These are phyloP conservation scores for Sesia bembeciformis DNA, from an alignment of 2,888 invertebrate species.

Conservation along the genomic window DNA sequence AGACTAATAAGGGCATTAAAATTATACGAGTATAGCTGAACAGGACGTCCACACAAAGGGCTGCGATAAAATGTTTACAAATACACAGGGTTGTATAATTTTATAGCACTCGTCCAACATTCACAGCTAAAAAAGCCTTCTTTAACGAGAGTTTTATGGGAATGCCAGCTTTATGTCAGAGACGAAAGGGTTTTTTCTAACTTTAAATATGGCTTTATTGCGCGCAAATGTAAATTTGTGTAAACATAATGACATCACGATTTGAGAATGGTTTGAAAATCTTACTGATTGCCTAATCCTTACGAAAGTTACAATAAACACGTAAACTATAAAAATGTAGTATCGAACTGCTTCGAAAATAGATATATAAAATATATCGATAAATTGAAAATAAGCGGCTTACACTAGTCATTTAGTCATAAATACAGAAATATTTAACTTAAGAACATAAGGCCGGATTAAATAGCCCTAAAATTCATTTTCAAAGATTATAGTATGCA, in stretches of 20 bases:
- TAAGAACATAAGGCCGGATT: too few relatives aligned
- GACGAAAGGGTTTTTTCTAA: background rate
- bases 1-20: conserved; percentile 60
- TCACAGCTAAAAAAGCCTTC: background rate
- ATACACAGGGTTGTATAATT: conserved; percentile 51
- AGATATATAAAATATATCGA: too few relatives aligned
- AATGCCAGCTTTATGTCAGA: background rate
- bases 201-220: background rate
- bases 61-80: conserved; percentile 57
- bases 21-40: conserved; percentile 44
- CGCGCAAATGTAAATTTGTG: background rate
- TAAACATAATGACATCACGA: background rate
- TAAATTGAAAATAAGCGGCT: too few relatives aligned
- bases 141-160: background rate
- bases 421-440: too few relatives aligned
- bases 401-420: too few relatives aligned
- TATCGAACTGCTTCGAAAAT: too few relatives aligned
- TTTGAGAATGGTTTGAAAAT: background rate
- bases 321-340: background rate
- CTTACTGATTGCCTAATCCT: background rate
- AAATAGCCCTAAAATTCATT: too few relatives aligned
- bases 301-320: background rate
- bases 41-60: conserved; percentile 43
- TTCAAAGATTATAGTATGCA: too few relatives aligned
- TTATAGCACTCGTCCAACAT: conserved; percentile 23